Evolutionary conservation across 2,797 vertebrate species (phyloP).

Genomic region (Austrolebias charrua): DNA sequence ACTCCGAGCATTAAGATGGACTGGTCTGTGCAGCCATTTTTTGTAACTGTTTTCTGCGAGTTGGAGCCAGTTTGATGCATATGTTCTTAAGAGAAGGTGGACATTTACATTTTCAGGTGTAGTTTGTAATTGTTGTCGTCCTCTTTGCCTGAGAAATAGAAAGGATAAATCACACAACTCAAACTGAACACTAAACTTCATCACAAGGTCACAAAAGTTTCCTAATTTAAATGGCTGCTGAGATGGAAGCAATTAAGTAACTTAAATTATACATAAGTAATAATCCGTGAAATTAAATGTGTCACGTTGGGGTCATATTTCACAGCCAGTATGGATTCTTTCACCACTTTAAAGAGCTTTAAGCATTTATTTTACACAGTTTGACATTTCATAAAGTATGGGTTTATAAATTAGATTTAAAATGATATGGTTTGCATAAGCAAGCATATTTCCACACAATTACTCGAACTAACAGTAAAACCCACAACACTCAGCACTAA

Average conservation of each 20-base stretch:
- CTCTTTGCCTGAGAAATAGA: not conserved
- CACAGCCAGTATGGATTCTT: not conserved
- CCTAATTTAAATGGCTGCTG: constrained; percentile 6
- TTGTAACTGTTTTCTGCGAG: too few species aligned
- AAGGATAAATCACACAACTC: not conserved
- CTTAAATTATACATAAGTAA: not conserved
- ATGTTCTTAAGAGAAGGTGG: not conserved
- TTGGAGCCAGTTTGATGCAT: too few species aligned
- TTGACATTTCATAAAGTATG: not conserved
- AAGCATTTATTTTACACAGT: not conserved
- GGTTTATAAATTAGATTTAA: not conserved
- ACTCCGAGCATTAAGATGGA: too few species aligned
- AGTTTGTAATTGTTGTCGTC: not conserved
- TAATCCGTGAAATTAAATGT: constrained; percentile 21
- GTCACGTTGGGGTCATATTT: constrained; percentile 1
- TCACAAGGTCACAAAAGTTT: not conserved
- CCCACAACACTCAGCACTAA: not conserved
- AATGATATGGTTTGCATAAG: constrained; percentile 8
- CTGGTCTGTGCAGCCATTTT: too few species aligned
- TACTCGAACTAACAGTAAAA: not conserved
- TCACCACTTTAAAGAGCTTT: not conserved
- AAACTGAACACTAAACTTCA: not conserved
- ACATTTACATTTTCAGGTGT: not conserved
- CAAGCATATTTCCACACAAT: constrained; percentile 8
- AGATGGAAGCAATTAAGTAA: not conserved